Evolutionary conservation across 2,888 invertebrate genomes (phyloP).

Genomic region (Orchesellides sinensis): DNA sequence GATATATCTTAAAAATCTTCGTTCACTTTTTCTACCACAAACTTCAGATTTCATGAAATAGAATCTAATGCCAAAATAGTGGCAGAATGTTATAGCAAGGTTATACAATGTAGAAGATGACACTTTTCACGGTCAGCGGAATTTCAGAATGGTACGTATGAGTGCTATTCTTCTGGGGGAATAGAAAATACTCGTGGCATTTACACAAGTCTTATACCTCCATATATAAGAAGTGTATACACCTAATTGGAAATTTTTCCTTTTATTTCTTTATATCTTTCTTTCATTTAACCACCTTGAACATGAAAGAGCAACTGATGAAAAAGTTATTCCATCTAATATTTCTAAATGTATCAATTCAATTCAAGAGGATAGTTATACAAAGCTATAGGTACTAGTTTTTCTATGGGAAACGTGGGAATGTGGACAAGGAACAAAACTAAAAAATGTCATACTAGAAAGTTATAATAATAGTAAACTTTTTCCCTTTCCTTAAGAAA

Average conservation of each 20-base stretch:
- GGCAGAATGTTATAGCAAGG: no score
- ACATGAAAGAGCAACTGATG: conserved; percentile 1
- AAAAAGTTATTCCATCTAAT: conserved; percentile 57
- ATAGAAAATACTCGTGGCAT: neutral
- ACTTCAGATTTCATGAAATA: no score
- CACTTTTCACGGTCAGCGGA: conserved; percentile 45
- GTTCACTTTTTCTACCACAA: no score
- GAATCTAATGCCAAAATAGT: no score
- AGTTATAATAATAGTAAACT: conserved; percentile 60
- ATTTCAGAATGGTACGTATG: conserved; percentile 9
- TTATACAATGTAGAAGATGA: conserved; percentile 24
- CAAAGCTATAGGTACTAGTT: conserved; percentile 22
- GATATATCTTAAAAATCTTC: no score
- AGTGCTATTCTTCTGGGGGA: no score
- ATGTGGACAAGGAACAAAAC: conserved; percentile 17
- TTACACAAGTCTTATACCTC: neutral
- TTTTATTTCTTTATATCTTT: no score
- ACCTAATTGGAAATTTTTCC: neutral
- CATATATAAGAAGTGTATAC: neutral
- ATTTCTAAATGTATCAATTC: conserved; percentile 58
- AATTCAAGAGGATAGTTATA: conserved; percentile 20
- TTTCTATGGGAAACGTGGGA: conserved; percentile 40
- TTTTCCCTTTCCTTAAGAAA: conserved; percentile 41
- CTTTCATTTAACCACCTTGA: no score
- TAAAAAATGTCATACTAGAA: conserved; percentile 62